Evolutionary conservation across 2,888 invertebrate genomes (phyloP).

Genomic region (Pollenia amentaria): DNA sequence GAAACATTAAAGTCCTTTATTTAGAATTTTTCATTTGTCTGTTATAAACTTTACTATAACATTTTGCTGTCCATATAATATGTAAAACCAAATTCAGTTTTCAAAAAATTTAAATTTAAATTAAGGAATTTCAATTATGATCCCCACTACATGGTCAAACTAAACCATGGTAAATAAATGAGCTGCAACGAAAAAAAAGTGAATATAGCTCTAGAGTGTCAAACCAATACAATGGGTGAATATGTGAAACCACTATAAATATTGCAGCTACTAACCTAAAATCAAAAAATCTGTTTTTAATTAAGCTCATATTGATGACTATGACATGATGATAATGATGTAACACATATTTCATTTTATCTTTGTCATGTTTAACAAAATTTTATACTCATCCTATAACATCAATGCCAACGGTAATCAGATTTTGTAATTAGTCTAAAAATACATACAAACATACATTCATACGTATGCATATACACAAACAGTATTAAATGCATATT

Average conservation of each 20-base stretch:
- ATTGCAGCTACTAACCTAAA: slow-evolving; percentile 42
- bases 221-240: slow-evolving; percentile 22
- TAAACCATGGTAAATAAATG: not conserved
- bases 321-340: slow-evolving; percentile 55
- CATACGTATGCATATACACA: not conserved
- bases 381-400: slow-evolving; percentile 53
- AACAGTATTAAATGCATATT: not conserved
- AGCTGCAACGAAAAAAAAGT: not conserved
- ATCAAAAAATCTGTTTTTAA: slow-evolving; percentile 66
- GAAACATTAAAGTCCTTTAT: too few species aligned
- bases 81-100: not conserved
- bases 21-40: too few species aligned
- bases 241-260: slow-evolving; percentile 48
- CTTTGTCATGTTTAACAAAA: slow-evolving; percentile 45
- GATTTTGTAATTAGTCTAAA: slow-evolving; percentile 70
- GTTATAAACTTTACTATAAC: too few species aligned
- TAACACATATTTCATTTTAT: slow-evolving; percentile 55
- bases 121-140: slow-evolving; percentile 5
- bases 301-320: slow-evolving; percentile 64
- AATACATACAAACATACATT: not conserved
- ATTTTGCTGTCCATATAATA: too few species aligned
- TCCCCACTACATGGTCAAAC: not conserved
- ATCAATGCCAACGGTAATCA: slow-evolving; percentile 65
- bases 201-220: slow-evolving; percentile 4
- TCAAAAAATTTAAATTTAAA: not conserved